Conservation (phyloP, 2,113 vertebrate species). For the Lepus americanus region DNA sequence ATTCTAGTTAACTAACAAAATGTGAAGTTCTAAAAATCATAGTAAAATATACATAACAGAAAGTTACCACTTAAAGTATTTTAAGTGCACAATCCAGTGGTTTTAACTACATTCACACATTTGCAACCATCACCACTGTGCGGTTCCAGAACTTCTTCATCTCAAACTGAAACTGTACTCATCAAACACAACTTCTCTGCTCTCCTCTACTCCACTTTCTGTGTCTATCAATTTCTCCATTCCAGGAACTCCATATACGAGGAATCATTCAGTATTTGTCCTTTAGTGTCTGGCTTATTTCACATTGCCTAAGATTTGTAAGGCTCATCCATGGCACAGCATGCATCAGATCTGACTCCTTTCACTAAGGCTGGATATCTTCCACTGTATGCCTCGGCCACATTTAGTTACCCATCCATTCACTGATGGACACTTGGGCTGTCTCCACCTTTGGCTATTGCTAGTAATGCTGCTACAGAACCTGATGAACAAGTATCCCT, state of each 20-base stretch:
- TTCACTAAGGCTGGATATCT: background rate
- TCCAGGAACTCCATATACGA: background rate
- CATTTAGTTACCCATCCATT: background rate
- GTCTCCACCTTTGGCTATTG: background rate
- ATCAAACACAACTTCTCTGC: background rate
- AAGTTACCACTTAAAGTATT: background rate
- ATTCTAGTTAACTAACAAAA: slow-evolving; percentile 19
- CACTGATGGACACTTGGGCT: background rate
- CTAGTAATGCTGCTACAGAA: background rate
- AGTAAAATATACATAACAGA: background rate
- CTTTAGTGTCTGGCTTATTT: background rate
- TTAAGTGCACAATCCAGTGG: background rate
- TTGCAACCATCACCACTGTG: background rate
- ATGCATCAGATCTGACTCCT: background rate
- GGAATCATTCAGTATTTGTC: background rate
- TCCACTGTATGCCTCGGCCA: background rate
- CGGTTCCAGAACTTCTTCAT: background rate
- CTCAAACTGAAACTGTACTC: background rate
- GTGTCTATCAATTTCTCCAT: background rate
- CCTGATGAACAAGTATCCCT: background rate
- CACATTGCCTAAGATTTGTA: background rate
- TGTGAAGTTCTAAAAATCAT: background rate
- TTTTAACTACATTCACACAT: background rate
- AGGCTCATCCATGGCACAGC: background rate
- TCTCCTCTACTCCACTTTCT: background rate